Conservation (phyloP, 2,797 vertebrate genomes). For the Anabas testudineus region DNA sequence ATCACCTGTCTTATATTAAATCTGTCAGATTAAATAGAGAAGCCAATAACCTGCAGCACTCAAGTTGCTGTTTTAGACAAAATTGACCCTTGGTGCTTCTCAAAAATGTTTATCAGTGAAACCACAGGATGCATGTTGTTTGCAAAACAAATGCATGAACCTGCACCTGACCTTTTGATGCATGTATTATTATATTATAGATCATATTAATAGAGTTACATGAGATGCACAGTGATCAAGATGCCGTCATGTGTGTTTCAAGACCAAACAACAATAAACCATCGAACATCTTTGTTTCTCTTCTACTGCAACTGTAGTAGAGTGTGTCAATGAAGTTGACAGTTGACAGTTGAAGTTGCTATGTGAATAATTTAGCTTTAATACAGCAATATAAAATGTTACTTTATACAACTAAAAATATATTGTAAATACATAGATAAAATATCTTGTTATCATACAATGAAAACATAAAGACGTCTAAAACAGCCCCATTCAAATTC, state of each 20-base stretch:
- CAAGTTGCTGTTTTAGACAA: constrained; percentile 39
- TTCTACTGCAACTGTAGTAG: neutral
- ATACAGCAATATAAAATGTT: constrained; percentile 5
- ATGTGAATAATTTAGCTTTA: constrained; percentile 3
- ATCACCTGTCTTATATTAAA: constrained; percentile 83
- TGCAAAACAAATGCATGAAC: constrained; percentile 7
- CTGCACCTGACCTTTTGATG: neutral
- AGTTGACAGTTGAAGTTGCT: too few species aligned
- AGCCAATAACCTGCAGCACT: constrained; percentile 70
- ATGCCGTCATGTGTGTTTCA: neutral
- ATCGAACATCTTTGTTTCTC: neutral
- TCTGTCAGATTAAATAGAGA: constrained; percentile 80
- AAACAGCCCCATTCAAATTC: constrained; percentile 48
- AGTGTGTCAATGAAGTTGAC: too few species aligned
- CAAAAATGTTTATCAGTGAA: constrained; percentile 22
- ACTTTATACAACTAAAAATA: neutral
- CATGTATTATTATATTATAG: too few species aligned
- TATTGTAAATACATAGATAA: neutral
- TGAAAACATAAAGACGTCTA: constrained; percentile 50
- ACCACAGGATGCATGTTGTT: neutral
- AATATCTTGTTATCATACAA: constrained; percentile 52
- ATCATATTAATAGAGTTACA: neutral
- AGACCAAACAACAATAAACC: neutral
- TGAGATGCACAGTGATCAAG: neutral
- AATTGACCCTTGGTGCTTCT: constrained; percentile 29